Evolutionary conservation across 2,888 invertebrate genomes (phyloP), one percentile per base, ranked within the genome.

Genomic region (Adelognathus sp.): DNA sequence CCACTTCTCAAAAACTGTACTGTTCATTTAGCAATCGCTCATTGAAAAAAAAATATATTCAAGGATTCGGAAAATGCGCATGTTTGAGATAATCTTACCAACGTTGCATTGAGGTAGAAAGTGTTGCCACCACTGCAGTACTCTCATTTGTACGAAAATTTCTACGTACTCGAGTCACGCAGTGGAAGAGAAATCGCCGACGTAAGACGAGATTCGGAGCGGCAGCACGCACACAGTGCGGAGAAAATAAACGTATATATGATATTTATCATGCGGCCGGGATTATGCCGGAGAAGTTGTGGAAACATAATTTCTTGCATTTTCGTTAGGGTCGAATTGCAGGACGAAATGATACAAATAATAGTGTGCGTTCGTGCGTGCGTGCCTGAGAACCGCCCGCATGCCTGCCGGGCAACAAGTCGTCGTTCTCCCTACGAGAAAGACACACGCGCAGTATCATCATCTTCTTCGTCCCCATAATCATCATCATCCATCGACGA

Each of bases 381-480:
- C 21, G 50, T 50, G 76, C 76, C 71, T 76, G 76, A 71, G 72
- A 72, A 41, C 63, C 44, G 21, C 14, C 24, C 33, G 63, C 31
- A 24, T 21, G 58, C 52, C 63, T 46, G n/a, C 29, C 16, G 7
- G 63, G 16, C 33, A 16, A 9, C 18, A 16, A 14, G 3, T 6
- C 39, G 2, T 41, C 58, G 50, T 36, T n/a, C 14, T n/a, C n/a
- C 31, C 33, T 52, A 36, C 33, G 18, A 9, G 36, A 21, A 11
- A 50, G 58, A 70, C 41, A 76, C 63, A 52, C 63, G 64, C 69
- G 63, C 76, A 50, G 56, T 67, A 69, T 78, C 64, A 69, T 66
- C 63, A 76, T 54, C 70, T 27, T 70, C 66, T 29, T 58, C 70
- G 67, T 69, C 56, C 63, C 58, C 73, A 70, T 78, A 64, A 64